Base-by-base conservation (phyloP, 2,113 vertebrate species). In the Thunnus maccoyii region DNA sequence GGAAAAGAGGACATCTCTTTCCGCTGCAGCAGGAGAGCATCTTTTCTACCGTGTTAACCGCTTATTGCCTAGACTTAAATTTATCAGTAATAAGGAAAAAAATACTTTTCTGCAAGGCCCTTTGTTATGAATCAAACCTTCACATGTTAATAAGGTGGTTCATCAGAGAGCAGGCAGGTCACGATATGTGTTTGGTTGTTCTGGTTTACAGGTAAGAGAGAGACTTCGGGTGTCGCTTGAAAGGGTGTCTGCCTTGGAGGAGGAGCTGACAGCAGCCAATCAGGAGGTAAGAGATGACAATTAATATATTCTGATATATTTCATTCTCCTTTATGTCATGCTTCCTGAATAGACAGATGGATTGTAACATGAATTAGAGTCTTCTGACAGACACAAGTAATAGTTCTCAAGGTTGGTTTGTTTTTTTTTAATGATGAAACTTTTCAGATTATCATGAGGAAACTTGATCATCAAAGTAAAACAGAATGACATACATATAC, bases 201-300 rank as follows among this genome's bases (percentile, higher is more conserved):
- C 16, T 61, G 4, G 4, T 44, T 86, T 74, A 30, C 41, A 95
- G 94, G 94, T 95, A 12, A 61, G 94, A 72, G 94, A 95, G 95
- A 95, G 97, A 94, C 96, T 99, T 94, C 96, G 97, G 81, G 97
- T 99, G 95, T 98, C 97, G 78, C 96, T 99, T 93, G 97, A 99
- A 96, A 97, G 97, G 95, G 97, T 98, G 88, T 97, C 97, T 66
- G 97, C 94, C 90, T 96, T 99, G 96, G 97, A 99, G 96, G 97
- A 98, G 95, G 97, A 99, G 95, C 96, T 99, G 85, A 94, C 97
- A 87, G 96, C 96, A 95, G 95, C 97, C 95, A 98, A 97, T 95
- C 96, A 99, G 95, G 97, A 99, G 97, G 97, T 98, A 96, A 90
- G 74, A 56, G 16, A 12, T 44, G 13, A 36, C 14, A 61, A 8